phyloP scores from a whole-genome alignment of 92 coral and sea anemone species.

The Porites divaricata region DNA sequence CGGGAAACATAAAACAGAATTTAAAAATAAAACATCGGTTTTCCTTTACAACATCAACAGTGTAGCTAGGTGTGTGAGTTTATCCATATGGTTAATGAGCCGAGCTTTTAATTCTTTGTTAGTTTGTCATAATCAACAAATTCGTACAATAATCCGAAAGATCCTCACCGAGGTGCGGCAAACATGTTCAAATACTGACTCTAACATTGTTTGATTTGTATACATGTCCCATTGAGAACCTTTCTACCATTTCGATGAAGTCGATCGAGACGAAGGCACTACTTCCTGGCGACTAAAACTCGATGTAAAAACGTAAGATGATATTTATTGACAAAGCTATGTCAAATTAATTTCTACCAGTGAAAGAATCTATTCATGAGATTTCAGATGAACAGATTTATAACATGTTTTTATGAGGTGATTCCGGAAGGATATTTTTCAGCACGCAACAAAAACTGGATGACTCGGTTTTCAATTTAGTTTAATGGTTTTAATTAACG shows the following conservation, averaged over 20 bases:
- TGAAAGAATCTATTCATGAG: background rate
- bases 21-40: background rate
- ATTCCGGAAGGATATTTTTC: background rate
- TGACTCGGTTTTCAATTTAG: background rate
- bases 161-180: background rate
- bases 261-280: background rate
- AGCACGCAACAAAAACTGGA: no score
- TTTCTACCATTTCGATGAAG: background rate
- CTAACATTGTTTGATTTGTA: background rate
- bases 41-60: background rate
- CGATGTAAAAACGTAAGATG: background rate
- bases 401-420: no score
- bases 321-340: background rate
- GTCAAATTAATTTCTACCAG: no score
- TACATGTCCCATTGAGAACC: no score
- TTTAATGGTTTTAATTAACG: background rate
- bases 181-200: background rate
- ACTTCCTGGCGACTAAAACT: background rate
- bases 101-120: constrained; percentile 5
- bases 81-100: background rate
- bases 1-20: background rate
- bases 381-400: background rate
- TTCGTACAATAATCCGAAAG: background rate
- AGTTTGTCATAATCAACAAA: background rate
- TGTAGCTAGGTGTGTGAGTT: background rate